phyloP scores from a whole-genome alignment of 2,113 vertebrate genomes.

The Ameiurus melas region DNA sequence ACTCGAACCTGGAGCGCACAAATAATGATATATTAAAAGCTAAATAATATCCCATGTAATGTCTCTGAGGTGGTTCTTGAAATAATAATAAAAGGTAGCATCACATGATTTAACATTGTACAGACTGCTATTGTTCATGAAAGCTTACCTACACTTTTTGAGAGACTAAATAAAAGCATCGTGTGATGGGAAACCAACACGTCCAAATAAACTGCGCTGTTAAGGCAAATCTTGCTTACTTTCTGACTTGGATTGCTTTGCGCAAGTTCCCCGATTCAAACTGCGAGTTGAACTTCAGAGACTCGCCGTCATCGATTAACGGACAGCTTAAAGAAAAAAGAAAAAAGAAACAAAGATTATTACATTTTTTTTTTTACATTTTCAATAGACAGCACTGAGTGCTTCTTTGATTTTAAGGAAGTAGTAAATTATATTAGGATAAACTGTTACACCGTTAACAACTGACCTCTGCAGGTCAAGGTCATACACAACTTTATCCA shows the following conservation, averaged over 20 bases:
- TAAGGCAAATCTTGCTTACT: constrained; percentile 74
- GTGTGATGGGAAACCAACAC: not conserved
- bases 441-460: not conserved
- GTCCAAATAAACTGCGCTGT: not conserved
- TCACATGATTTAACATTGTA: not conserved
- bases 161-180: not conserved
- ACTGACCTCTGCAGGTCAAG: constrained; percentile 87
- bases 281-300: constrained; percentile 95
- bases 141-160: not conserved
- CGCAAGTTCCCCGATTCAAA: constrained; percentile 98
- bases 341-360: not conserved
- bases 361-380: not conserved
- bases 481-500: constrained; percentile 95
- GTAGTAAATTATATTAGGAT: not conserved
- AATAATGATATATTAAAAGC: no score
- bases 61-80: not conserved
- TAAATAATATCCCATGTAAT: not conserved
- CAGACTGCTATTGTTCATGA: not conserved
- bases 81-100: not conserved
- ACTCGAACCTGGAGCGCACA: constrained; percentile 83
- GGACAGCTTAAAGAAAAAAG: constrained; percentile 70
- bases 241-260: constrained; percentile 95
- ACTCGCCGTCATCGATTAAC: constrained; percentile 81
- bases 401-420: not conserved
- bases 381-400: not conserved